Conservation (phyloP, 2,113 vertebrate genomes). For the Sinocyclocheilus grahami region DNA sequence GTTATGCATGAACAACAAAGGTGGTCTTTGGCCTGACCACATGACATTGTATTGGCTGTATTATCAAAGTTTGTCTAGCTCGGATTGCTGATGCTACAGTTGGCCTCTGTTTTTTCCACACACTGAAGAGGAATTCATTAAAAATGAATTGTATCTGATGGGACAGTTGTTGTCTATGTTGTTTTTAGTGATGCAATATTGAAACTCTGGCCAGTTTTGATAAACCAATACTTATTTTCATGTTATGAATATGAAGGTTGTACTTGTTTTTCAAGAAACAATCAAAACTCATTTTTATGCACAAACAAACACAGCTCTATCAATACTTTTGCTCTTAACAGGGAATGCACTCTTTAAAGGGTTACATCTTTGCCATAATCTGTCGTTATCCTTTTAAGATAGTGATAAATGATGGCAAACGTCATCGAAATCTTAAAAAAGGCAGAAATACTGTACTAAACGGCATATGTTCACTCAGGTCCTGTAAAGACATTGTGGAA, state of each 20-base stretch:
- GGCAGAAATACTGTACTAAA: background rate
- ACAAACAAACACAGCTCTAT: background rate
- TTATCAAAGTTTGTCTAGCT: constrained; percentile 49
- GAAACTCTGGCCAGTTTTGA: background rate
- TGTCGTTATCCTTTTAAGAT: background rate
- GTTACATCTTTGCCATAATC: background rate
- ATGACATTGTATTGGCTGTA: constrained; percentile 14
- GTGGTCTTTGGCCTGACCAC: background rate
- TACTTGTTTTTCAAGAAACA: no score
- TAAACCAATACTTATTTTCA: background rate
- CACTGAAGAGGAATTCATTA: background rate
- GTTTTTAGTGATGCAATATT: background rate
- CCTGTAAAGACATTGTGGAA: constrained; percentile 37
- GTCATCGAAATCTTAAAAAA: background rate
- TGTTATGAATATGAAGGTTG: background rate
- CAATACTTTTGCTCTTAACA: no score
- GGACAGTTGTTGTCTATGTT: no score
- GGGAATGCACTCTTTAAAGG: no score
- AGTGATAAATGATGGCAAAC: background rate
- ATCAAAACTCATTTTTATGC: background rate
- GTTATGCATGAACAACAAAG: constrained; percentile 29
- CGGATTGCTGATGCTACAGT: background rate
- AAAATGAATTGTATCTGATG: background rate
- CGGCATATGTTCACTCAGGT: background rate
- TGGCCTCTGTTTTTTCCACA: background rate